These are phyloP conservation scores for Pentalonia nigronervosa DNA, from an alignment of 1,140 invertebrate genomes.

Conservation along the genomic window DNA sequence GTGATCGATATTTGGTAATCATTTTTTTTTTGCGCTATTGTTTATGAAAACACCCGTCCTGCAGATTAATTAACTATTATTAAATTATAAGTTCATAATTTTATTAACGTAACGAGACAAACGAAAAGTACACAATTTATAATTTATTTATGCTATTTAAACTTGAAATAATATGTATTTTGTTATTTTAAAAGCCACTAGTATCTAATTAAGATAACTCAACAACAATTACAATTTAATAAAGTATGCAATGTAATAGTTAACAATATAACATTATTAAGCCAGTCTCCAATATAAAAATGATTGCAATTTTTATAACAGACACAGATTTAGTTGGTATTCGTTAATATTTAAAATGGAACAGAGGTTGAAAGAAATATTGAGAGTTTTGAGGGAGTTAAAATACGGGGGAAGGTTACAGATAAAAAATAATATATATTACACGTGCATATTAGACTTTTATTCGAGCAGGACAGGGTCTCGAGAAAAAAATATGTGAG, in stretches of 20 bases:
- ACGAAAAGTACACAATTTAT: not conserved
- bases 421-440: not conserved
- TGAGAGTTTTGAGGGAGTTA: too few relatives aligned
- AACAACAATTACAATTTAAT: too few relatives aligned
- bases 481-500: not conserved
- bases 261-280: too few relatives aligned
- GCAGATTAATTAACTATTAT: not conserved
- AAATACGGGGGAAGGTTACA: too few relatives aligned
- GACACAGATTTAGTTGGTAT: too few relatives aligned
- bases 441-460: not conserved
- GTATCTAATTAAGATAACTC: too few relatives aligned
- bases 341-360: too few relatives aligned
- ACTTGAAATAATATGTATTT: not conserved
- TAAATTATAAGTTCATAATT: not conserved
- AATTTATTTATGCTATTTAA: not conserved
- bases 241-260: too few relatives aligned
- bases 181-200: too few relatives aligned
- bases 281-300: too few relatives aligned
- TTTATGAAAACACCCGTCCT: not conserved
- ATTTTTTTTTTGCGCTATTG: not conserved
- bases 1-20: not conserved
- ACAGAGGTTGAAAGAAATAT: too few relatives aligned
- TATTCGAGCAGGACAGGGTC: not conserved
- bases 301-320: too few relatives aligned
- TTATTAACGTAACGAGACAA: not conserved